Evolutionary conservation across 2,113 vertebrate genomes (phyloP).

Genomic region (Junco hyemalis): DNA sequence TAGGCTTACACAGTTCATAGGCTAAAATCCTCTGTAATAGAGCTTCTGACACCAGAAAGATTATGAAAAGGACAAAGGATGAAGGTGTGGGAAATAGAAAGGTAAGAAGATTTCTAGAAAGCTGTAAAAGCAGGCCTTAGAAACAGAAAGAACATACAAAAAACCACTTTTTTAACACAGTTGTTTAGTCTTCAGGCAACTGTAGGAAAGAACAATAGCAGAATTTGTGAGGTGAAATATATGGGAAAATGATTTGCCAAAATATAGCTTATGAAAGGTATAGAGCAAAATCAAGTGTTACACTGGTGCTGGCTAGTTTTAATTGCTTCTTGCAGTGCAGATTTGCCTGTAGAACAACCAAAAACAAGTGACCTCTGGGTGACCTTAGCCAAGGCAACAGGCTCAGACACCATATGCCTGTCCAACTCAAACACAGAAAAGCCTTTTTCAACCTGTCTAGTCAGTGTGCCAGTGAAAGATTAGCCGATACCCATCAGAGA

Average conservation of each 20-base stretch:
- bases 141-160: neutral
- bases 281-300: neutral
- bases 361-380: neutral
- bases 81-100: neutral
- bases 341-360: neutral
- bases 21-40: neutral
- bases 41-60: neutral
- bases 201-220: neutral
- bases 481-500: neutral
- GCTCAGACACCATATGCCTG: neutral
- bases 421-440: neutral
- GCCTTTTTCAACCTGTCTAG: neutral
- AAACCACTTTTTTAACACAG: neutral
- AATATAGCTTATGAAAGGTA: neutral
- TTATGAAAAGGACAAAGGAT: neutral
- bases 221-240: neutral
- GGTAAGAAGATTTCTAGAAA: neutral
- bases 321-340: neutral
- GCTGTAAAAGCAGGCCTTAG: neutral
- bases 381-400: neutral
- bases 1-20: neutral
- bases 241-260: neutral
- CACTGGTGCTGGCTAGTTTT: neutral
- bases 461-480: neutral
- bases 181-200: neutral